Evolutionary conservation across 2,888 invertebrate genomes (phyloP).

Genomic region (Didymodactylos carnosus): DNA sequence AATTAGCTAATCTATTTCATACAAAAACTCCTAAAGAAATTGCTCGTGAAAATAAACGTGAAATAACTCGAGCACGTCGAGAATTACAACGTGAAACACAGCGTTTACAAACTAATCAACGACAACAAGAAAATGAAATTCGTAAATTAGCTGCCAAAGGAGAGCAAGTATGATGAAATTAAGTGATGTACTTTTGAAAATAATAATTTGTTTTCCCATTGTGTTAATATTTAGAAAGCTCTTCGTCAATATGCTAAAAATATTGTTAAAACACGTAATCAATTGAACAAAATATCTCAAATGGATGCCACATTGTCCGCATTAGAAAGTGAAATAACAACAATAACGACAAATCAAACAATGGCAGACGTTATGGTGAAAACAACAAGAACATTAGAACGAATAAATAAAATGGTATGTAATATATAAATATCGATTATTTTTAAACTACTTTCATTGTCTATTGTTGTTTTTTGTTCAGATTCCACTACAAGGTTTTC

Average conservation of each 20-base stretch:
- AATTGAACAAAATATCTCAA: constrained; percentile 17
- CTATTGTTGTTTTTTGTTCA: constrained; percentile 22
- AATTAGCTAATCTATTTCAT: not conserved
- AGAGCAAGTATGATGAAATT: constrained; percentile 58
- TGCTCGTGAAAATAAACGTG: constrained; percentile 90
- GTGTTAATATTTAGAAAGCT: constrained; percentile 87
- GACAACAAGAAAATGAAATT: constrained; percentile 88
- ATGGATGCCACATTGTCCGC: not conserved
- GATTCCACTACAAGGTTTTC: constrained; percentile 92
- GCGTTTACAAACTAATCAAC: constrained; percentile 96
- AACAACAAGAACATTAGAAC: constrained; percentile 89
- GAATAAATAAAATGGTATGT: constrained; percentile 61
- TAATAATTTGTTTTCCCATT: constrained; percentile 78
- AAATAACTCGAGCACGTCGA: constrained; percentile 88
- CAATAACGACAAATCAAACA: constrained; percentile 85
- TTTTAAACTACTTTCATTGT: not conserved
- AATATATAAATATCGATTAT: not conserved
- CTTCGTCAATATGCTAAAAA: not conserved
- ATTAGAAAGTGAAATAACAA: constrained; percentile 30
- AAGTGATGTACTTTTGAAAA: constrained; percentile 67
- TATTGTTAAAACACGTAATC: not conserved
- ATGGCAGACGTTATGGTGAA: constrained; percentile 99
- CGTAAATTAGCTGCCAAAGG: constrained; percentile 96
- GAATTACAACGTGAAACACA: constrained; percentile 72
- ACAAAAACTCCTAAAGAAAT: constrained; percentile 71